A percentile compares a stretch with the other conserved stretches of the same genome.
phyloP scores from a whole-genome alignment of 2,797 vertebrate genomes.

The Pogoniulus pusillus region DNA sequence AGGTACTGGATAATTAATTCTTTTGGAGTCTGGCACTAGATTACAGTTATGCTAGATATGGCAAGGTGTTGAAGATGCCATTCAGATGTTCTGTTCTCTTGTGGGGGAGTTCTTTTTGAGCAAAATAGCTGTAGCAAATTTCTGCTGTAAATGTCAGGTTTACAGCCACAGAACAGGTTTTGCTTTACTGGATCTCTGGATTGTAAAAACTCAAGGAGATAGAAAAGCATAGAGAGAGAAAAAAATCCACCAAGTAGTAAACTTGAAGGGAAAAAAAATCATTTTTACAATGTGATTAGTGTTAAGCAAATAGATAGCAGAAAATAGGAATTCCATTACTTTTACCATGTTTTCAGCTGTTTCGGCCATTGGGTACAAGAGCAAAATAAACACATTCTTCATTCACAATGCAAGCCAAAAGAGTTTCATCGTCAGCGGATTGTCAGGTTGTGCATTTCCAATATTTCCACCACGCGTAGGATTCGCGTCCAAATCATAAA shows the following conservation, averaged over 20 bases:
- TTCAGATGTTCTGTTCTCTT: conserved; percentile 28
- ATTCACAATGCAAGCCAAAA: background rate
- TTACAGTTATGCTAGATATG: background rate
- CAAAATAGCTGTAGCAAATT: background rate
- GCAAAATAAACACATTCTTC: too few relatives aligned
- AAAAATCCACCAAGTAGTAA: background rate
- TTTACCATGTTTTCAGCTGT: background rate
- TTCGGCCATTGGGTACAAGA: too few relatives aligned
- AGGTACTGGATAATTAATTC: conserved; percentile 50
- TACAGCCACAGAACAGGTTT: background rate
- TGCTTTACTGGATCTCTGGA: background rate
- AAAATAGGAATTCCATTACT: background rate
- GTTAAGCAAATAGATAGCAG: background rate
- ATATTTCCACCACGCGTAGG: background rate
- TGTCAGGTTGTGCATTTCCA: background rate
- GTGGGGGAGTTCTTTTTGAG: background rate
- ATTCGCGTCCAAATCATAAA: background rate
- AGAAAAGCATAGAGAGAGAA: background rate
- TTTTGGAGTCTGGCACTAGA: conserved; percentile 10
- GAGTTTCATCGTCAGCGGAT: background rate
- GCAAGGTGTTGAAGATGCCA: conserved; percentile 23
- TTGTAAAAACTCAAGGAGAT: background rate
- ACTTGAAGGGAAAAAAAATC: background rate
- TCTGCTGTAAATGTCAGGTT: conserved; percentile 10
- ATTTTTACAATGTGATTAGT: background rate